Conservation (phyloP, 1,140 invertebrate genomes). For the Drosophila sulfurigaster region DNA sequence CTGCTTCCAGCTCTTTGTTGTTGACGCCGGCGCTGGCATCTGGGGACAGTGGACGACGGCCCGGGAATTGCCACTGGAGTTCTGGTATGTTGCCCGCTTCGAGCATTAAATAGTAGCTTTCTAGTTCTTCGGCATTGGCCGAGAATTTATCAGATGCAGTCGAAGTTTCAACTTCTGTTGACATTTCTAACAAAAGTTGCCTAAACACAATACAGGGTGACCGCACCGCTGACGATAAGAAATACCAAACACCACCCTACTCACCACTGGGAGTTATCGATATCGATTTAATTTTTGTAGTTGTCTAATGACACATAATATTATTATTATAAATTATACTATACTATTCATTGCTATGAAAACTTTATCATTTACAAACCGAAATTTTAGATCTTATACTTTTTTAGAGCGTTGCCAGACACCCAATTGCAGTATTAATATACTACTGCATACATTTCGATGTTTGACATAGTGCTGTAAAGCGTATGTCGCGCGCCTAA, state of each 20-base stretch:
- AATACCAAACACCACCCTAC: not conserved
- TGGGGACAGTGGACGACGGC: conserved; percentile 86
- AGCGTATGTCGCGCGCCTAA: not conserved
- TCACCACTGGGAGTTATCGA: too few species aligned
- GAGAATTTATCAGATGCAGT: conserved; percentile 64
- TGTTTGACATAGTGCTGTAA: conserved; percentile 7
- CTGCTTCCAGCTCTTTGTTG: conserved; percentile 64
- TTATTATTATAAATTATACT: too few species aligned
- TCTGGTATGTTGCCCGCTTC: conserved; percentile 85
- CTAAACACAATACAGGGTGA: not conserved
- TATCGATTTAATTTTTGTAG: too few species aligned
- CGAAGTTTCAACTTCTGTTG: conserved; percentile 65
- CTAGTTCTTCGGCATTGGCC: conserved; percentile 86
- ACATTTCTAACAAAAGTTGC: conserved; percentile 34
- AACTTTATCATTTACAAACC: too few species aligned
- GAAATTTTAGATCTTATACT: too few species aligned
- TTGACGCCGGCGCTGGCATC: conserved; percentile 53
- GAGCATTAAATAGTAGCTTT: conserved; percentile 77
- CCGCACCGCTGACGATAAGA: too few species aligned
- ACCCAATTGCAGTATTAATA: not conserved
- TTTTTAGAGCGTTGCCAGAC: too few species aligned
- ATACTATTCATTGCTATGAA: too few species aligned
- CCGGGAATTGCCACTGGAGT: conserved; percentile 87
- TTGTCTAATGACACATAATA: too few species aligned
- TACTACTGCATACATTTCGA: not conserved